Evolutionary conservation across 2,888 invertebrate species (phyloP), one percentile per base, ranked within the genome.

Genomic region (Megalurothrips usitatus): DNA sequence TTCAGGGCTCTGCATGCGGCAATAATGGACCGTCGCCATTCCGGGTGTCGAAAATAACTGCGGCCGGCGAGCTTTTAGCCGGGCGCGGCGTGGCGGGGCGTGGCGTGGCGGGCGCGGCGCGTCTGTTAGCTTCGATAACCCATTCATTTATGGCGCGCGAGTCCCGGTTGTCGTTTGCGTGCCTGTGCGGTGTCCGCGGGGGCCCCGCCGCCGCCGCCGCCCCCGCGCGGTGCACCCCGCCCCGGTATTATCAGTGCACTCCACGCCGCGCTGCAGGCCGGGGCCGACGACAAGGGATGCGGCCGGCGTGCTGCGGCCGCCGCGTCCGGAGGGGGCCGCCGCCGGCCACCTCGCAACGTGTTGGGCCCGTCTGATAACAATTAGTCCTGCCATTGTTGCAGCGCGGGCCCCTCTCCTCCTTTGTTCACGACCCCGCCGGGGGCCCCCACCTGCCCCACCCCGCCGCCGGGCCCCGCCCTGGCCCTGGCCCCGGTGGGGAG

Each of bases 281-380:
- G 34, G 34, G 3, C 6, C 3, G 34, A 43, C 34, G 34, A 43
- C 34, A 43, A 43, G 34, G 34, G 34, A 43, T n/a, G n/a, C n/a
- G n/a, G n/a, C n/a, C n/a, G n/a, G n/a, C n/a, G n/a, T n/a, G n/a
- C n/a, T n/a, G n/a, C n/a, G n/a, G n/a, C n/a, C n/a, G n/a, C n/a
- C n/a, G n/a, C 34, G 34, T 43, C 34, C 34, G 34, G 34, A 43
- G 34, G 34, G 34, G 34, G 34, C 34, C 34, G 34, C 34, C 34
- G 34, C 34, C 2, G 34, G 34, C 34, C 14, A 14, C 58, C 58
- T n/a, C 58, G 2, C 52, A 52, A 58, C 58, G 58, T n/a, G 14
- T 58, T 58, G 34, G 34, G 34, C 34, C 34, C 26, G 68, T 75
- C 68, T 75, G 68, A 75, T 75, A 75, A 75, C 68, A 75, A 75